These are phyloP conservation scores for Hydrolagus colliei DNA, from an alignment of 2,797 vertebrate species.

Conservation along the genomic window DNA sequence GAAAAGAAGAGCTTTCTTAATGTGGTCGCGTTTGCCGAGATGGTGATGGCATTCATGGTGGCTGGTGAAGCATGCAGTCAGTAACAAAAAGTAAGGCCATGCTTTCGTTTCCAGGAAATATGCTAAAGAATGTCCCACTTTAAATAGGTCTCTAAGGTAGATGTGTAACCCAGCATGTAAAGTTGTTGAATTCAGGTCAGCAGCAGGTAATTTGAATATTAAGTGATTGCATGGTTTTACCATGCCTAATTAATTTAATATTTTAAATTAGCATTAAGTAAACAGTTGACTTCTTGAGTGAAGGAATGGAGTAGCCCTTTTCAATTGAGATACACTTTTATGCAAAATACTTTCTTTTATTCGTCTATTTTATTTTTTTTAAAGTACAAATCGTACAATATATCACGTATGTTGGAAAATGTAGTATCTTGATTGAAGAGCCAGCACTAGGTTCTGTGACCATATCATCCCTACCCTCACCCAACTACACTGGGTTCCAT, in stretches of 20 bases:
- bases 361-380: background rate
- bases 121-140: background rate
- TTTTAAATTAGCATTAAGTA: background rate
- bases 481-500: too few species aligned
- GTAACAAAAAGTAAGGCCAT: conserved; percentile 32
- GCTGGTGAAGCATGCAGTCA: conserved; percentile 28
- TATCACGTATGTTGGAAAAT: too few species aligned
- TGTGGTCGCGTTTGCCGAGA: conserved; percentile 38
- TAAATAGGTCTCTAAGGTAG: background rate
- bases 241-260: background rate
- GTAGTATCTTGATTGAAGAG: too few species aligned
- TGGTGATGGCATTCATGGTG: conserved; percentile 7
- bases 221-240: background rate
- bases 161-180: conserved; percentile 6
- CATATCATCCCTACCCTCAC: too few species aligned
- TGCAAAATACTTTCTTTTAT: background rate
- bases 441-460: too few species aligned
- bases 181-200: background rate
- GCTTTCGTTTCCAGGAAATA: conserved; percentile 9
- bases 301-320: background rate
- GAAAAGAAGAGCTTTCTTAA: conserved; percentile 35
- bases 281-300: background rate
- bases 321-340: background rate
- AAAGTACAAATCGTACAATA: background rate
- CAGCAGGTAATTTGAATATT: background rate